Evolutionary conservation across 2,797 vertebrate genomes (phyloP), one percentile per base, ranked within the genome.

Genomic region (Menidia menidia): DNA sequence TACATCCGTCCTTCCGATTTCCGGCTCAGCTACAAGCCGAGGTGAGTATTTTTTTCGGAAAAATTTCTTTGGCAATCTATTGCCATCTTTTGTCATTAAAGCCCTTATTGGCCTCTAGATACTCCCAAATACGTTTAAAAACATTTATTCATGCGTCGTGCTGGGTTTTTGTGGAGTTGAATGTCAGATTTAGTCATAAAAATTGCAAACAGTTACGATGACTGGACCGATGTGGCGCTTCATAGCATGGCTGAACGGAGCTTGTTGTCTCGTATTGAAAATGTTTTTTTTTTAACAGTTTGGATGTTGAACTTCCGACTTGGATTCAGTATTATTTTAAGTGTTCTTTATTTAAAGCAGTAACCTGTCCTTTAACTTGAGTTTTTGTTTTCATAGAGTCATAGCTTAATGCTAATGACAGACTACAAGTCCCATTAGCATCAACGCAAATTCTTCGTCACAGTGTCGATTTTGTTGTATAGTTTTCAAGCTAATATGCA

Each of bases 1-100:
- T 32, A 1, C 1, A 4, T 82, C 87, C 59, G 83, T 93, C 92
- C 88, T 93, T 93, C 89, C 85, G 74, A 91, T 82, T 91, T 93
- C 92, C 92, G 92, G 78, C 84, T 88, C 87, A 72, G 12, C 69
- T 35, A 10, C 45, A 13, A 88, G 87, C 63, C 60, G 85, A 83
- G 50, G 92, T 92, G 86, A 92, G 91, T 88, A 55, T 12, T 35
- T 64, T 73, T 43, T 0, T 31, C 44, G 5, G 54, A 2, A 25
- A 18, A 15, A n/a, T 11, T 35, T 4, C 54, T 60, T 45, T 2
- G 12, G 31, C 68, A 88, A 93, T 93, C 92, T 79, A 67, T 57
- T 15, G 0, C 65, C 90, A 93, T 93, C 92, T 81, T 50, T 0
- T 0, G 0, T 0, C 47, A 18, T 60, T 75, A 31, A 73, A n/a